Evolutionary conservation across 2,888 invertebrate species (phyloP), one percentile per base, ranked within the genome.

Genomic region (Stomorhina lunata): DNA sequence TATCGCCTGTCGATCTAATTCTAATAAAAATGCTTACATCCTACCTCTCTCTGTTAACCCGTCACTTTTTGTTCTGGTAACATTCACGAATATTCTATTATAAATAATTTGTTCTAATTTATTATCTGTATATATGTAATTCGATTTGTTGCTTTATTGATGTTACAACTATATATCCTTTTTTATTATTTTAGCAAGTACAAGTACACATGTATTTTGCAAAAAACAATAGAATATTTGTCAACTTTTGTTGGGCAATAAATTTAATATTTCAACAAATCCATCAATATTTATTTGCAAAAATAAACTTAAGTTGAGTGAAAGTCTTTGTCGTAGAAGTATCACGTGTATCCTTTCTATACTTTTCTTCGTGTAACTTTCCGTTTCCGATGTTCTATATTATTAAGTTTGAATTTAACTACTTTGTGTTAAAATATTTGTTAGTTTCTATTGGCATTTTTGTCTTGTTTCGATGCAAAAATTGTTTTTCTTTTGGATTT

Each of bases 301-400:
- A 55, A 57, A 22, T 29, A 20, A 50, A 37, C 17, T 34, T n/a
- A n/a, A 34, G 37, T 27, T 27, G 29, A 61, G 61, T 37, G 32
- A 40, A 50, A 63, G 73, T 40, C 22, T 40, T 53, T 59, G 15
- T 4, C 17, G 10, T 55, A 29, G 27, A 68, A 15, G 48, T 22
- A 27, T 9, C 37, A 45, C 17, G 17, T 61, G 10, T 29, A 20
- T 37, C 29, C n/a, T 27, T 43, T 25, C 17, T 40, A 34, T 17
- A 40, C 15, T 25, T 22, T 40, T n/a, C 63, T 25, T 32, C 17
- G n/a, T 59, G 6, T n/a, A 25, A 66, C 72, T 80, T 77, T 77
- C 77, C 77, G 69, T 69, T 69, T 69, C 61, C 48, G 40, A 59
- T 15, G 34, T 73, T 80, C 43, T 50, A 50, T 73, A 34, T 57